Evolutionary conservation across 2,113 vertebrate species (phyloP), one percentile per base, ranked within the genome.

Genomic region (Otocyon megalotis): DNA sequence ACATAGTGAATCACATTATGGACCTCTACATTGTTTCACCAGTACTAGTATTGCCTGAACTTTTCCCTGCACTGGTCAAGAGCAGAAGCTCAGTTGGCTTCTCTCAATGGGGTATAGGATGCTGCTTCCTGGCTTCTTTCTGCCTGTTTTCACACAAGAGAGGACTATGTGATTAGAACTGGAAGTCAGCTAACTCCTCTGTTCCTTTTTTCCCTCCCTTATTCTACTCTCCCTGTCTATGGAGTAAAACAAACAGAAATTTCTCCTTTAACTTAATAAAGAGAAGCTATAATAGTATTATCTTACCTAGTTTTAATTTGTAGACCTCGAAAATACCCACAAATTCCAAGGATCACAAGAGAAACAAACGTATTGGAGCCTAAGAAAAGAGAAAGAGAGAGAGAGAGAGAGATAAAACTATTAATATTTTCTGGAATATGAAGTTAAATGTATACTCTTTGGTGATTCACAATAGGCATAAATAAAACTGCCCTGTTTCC

Each of bases 231-330:
- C 7, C 24, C 32, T 65, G 10, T 53, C 53, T 71, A 13, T 37
- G 9, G 2, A 86, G 5, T 5, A 88, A 92, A 85, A 4, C 20
- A 93, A 56, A 62, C 17, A 53, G 9, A 79, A 94, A 54, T 4
- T 37, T 60, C 15, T 58, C 26, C 1, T 71, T 86, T 56, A 82
- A 80, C n/a, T 91, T 76, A 50, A 93, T 71, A 9, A 85, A 69
- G 43, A 79, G 48, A 35, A 94, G 60, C 28, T 86, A 71, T 12
- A 81, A 22, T 35, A 35, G 2, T 53, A 86, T 8, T 22, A 32
- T 56, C 94, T 85, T 82, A 56, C 71, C 43, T 88, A 72, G 0
- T 90, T 96, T 77, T 83, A 90, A 48, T 63, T 80, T 54, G 13
- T 58, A 88, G 17, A 28, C 2, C 28, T 3, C 65, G 24, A 93